Percentiles rank a stretch among this genome's conserved stretches.
These are phyloP conservation scores for Mellivora capensis DNA, from an alignment of 2,113 vertebrate genomes.

Conservation along the genomic window DNA sequence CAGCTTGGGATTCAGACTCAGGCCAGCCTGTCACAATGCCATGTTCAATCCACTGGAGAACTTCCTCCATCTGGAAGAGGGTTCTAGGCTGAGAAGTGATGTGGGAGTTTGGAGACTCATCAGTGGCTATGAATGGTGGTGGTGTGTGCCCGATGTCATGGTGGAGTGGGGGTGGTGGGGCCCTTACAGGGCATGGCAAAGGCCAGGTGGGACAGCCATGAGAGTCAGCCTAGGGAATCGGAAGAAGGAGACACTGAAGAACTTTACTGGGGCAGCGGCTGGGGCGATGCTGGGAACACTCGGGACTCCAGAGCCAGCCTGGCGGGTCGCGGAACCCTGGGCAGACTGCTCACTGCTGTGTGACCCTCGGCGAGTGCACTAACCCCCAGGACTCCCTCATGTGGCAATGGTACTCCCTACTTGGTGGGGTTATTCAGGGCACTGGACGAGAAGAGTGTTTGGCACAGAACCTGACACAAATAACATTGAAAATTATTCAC, in stretches of 20 bases:
- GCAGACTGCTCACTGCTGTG: neutral
- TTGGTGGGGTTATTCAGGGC: neutral
- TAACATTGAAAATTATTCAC: neutral
- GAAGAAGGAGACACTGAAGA: rapidly evolving
- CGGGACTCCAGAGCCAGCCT: neutral
- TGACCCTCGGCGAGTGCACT: neutral
- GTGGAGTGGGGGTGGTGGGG: neutral
- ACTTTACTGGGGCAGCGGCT: neutral
- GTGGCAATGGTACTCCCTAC: neutral
- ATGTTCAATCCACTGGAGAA: neutral
- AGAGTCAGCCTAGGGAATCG: neutral
- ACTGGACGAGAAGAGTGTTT: neutral
- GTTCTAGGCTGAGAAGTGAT: neutral
- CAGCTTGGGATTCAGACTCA: neutral
- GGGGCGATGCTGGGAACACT: neutral
- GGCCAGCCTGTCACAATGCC: neutral
- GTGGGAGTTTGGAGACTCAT: rapidly evolving
- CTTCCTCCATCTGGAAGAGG: neutral
- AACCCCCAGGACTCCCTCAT: neutral
- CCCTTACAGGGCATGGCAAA: neutral
- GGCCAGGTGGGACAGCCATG: neutral
- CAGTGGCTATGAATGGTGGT: neutral
- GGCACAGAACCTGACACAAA: neutral
- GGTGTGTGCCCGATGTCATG: no score
- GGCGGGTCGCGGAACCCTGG: neutral